Base-by-base conservation (phyloP, 2,797 vertebrate species). In the Antennarius maculatus region DNA sequence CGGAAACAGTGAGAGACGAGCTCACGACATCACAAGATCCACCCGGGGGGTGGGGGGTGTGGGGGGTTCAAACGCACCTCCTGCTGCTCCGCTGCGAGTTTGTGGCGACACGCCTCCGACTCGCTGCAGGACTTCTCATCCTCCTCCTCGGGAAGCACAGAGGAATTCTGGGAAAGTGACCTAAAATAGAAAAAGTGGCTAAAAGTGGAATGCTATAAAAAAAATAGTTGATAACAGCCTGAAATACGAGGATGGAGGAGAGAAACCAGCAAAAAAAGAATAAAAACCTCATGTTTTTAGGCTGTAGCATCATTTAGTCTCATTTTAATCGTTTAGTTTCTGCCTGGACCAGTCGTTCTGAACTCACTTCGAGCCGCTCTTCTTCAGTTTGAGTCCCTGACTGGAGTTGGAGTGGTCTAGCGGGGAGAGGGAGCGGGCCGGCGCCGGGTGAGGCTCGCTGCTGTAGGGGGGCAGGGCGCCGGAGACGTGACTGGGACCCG, bases 141-240 rank as follows among this genome's bases (percentile, higher is more conserved):
- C 1, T 97, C 96, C 77, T 98, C 97, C 72, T 97, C 96, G 0
- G 92, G 95, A 73, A 98, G 90, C 86, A 97, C 94, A 2, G 97
- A 98, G 41, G 96, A 99, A 88, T 95, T 96, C 92, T 97, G 97
- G 6, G 97, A 98, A 74, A 95, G 31, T 0, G 97, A 96, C 86
- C 97, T 99, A 39, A 74, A 74, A 71, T 31, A 69, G 76, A 69
- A 17, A 53, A 66, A 0, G 50, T 31, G 31, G 31, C 7, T 7
- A 31, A 31, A 13, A 46, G 69, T 65, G n/a, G 12, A 58, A 34
- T 4, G 31, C 7, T 31, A 31, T 31, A 31, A n/a, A n/a, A n/a
- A n/a, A n/a, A n/a, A n/a, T n/a, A n/a, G n/a, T n/a, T n/a, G n/a
- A n/a, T n/a, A n/a, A n/a, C n/a, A n/a, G n/a, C n/a, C n/a, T n/a